These are phyloP conservation scores for Chironomus riparius DNA, from an alignment of 2,888 invertebrate genomes.

Conservation along the genomic window DNA sequence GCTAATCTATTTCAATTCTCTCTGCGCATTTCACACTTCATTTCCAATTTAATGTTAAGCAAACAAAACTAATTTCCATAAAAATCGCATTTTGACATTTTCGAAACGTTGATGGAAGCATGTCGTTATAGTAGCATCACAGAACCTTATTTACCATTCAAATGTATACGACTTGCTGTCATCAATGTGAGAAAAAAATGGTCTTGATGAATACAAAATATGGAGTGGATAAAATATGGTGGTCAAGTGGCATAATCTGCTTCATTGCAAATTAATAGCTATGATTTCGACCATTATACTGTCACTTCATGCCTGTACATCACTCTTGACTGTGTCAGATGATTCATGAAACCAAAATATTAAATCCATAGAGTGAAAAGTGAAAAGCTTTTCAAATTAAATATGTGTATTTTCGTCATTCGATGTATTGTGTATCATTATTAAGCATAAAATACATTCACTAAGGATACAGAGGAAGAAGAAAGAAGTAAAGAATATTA, in stretches of 20 bases:
- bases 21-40: neutral
- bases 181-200: no score
- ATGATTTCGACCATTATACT: neutral
- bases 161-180: no score
- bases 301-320: neutral
- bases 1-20: neutral
- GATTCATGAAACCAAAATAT: neutral
- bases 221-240: no score
- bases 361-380: neutral
- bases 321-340: neutral
- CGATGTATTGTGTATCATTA: neutral
- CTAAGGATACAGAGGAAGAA: no score
- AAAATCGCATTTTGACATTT: neutral
- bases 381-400: neutral
- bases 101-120: neutral
- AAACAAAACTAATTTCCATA: neutral
- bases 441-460: neutral
- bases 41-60: neutral
- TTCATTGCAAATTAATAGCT: no score
- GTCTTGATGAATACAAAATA: no score
- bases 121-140: constrained; percentile 1
- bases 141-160: neutral
- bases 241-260: no score
- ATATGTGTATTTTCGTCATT: no score
- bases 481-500: no score